These are phyloP conservation scores for Sciurus niger DNA, from an alignment of 2,113 vertebrate species.

Conservation along the genomic window DNA sequence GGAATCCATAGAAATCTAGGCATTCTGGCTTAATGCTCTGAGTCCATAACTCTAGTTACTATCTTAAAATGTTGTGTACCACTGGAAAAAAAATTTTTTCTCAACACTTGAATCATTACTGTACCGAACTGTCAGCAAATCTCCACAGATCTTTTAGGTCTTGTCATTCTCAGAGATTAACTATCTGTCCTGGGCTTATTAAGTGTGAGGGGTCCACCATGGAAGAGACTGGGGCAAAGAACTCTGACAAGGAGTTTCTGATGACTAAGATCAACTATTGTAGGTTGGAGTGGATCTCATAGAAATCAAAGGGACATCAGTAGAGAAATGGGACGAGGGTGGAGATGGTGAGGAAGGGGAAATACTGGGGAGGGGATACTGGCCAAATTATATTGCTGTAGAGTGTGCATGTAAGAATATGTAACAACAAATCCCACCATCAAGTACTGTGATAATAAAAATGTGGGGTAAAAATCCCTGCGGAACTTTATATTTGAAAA, in stretches of 20 bases:
- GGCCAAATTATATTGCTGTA: too few relatives aligned
- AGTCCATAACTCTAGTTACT: not conserved
- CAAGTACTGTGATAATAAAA: too few relatives aligned
- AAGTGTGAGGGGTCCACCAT: not conserved
- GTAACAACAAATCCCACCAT: too few relatives aligned
- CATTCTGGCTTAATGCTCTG: not conserved
- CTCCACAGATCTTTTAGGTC: not conserved
- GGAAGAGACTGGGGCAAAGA: not conserved
- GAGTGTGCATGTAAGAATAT: too few relatives aligned
- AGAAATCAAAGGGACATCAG: too few relatives aligned
- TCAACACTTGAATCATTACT: too few relatives aligned
- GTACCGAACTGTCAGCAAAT: not conserved
- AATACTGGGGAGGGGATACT: too few relatives aligned
- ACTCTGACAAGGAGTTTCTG: not conserved
- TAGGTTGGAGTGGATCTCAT: too few relatives aligned
- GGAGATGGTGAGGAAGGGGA: too few relatives aligned
- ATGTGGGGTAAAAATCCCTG: too few relatives aligned
- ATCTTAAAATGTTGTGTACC: not conserved
- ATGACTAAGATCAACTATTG: not conserved
- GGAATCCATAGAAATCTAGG: not conserved
- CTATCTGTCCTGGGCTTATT: not conserved
- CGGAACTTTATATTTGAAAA: too few relatives aligned
- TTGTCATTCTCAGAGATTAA: not conserved
- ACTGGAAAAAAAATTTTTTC: not conserved
- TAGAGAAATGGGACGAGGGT: too few relatives aligned